Conservation (phyloP, 2,113 vertebrate species). For the Burhinus oedicnemus region DNA sequence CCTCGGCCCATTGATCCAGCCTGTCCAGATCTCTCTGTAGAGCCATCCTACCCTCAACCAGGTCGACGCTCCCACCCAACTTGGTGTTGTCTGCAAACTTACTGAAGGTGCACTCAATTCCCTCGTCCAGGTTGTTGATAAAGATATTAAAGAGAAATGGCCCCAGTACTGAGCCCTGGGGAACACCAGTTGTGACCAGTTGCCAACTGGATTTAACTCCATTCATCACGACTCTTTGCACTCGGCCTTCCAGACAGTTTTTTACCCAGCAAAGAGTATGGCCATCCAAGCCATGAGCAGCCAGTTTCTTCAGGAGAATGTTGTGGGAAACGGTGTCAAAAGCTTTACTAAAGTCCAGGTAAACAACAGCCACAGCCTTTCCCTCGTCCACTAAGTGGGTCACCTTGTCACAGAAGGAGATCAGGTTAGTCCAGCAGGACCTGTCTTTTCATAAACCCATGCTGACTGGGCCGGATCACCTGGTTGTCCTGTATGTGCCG, state of each 20-base stretch:
- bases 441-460: not conserved
- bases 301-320: not conserved
- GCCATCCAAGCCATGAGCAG: not conserved
- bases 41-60: not conserved
- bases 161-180: not conserved
- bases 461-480: not conserved
- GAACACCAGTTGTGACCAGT: not conserved
- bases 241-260: not conserved
- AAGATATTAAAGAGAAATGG: not conserved
- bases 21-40: not conserved
- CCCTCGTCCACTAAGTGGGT: not conserved
- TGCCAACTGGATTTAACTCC: not conserved
- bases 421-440: not conserved
- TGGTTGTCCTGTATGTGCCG: not conserved
- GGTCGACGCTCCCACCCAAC: not conserved
- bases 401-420: not conserved
- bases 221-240: not conserved
- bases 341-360: not conserved
- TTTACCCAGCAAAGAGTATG: not conserved
- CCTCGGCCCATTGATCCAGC: not conserved
- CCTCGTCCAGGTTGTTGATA: not conserved
- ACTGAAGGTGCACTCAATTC: not conserved
- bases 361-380: not conserved
- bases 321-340: not conserved
- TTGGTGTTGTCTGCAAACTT: not conserved